Conservation (phyloP, 2,797 vertebrate species). For the Microctenopoma stevenorrisi region DNA sequence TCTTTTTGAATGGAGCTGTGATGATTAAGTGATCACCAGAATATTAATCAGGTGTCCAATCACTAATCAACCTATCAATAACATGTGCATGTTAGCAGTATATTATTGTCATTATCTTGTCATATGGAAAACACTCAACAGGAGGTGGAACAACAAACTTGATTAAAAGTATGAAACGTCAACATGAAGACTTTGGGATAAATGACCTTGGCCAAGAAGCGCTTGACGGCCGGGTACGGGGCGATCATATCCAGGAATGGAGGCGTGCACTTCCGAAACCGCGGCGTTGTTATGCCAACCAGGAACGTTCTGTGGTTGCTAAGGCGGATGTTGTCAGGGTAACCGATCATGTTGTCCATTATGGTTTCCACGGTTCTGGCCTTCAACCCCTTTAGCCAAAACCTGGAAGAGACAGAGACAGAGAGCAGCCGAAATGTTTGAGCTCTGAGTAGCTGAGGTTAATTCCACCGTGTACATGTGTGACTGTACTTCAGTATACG, state of each 20-base stretch:
- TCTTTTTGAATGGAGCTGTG: no score
- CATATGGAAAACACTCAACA: no score
- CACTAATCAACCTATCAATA: no score
- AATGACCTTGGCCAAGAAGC: slow-evolving; percentile 81
- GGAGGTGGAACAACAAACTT: no score
- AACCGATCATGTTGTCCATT: slow-evolving; percentile 83
- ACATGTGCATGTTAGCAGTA: no score
- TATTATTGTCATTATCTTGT: no score
- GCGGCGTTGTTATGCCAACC: slow-evolving; percentile 79
- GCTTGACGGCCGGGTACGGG: slow-evolving; percentile 79
- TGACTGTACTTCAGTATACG: slow-evolving; percentile 71
- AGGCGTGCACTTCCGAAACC: slow-evolving; percentile 69
- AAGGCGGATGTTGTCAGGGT: slow-evolving; percentile 84
- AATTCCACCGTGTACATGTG: no score
- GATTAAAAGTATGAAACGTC: no score
- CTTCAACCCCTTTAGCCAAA: slow-evolving; percentile 79
- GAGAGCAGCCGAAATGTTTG: no score
- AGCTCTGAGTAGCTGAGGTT: not conserved
- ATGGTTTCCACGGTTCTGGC: slow-evolving; percentile 77
- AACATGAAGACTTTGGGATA: no score
- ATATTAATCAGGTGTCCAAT: no score
- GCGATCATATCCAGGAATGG: slow-evolving; percentile 84
- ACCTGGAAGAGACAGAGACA: slow-evolving; percentile 58
- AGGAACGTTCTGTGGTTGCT: slow-evolving; percentile 78
- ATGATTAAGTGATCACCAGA: no score